These are phyloP conservation scores for Meleagris gallopavo DNA, from an alignment of 2,113 vertebrate genomes.

Conservation along the genomic window DNA sequence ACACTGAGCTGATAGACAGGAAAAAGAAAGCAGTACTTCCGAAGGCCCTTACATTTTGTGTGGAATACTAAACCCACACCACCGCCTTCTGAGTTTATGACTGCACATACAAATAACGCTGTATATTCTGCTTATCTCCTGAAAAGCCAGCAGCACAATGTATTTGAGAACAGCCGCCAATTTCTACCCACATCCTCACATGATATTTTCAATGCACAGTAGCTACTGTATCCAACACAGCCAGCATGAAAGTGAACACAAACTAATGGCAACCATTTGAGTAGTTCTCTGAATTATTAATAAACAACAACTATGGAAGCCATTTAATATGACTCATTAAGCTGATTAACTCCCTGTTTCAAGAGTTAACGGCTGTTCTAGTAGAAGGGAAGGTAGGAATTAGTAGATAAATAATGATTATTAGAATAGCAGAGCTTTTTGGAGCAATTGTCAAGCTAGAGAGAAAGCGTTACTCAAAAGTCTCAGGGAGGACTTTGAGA, in stretches of 20 bases:
- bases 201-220: background rate
- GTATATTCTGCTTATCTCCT: background rate
- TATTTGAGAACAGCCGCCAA: background rate
- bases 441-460: background rate
- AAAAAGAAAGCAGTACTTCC: background rate
- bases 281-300: slow-evolving; percentile 39
- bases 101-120: background rate
- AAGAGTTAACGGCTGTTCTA: background rate
- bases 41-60: background rate
- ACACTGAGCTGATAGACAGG: background rate
- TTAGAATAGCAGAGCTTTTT: background rate
- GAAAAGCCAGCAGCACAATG: background rate
- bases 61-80: background rate
- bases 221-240: background rate
- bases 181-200: background rate
- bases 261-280: background rate
- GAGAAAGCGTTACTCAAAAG: background rate
- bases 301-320: slow-evolving; percentile 25
- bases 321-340: slow-evolving; percentile 38
- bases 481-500: background rate
- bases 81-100: background rate
- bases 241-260: background rate
- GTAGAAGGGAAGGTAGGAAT: background rate
- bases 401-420: slow-evolving; percentile 18
- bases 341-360: background rate